These are phyloP conservation scores for Alviniconcha marisindica DNA, from an alignment of 1,140 invertebrate species.

Conservation along the genomic window DNA sequence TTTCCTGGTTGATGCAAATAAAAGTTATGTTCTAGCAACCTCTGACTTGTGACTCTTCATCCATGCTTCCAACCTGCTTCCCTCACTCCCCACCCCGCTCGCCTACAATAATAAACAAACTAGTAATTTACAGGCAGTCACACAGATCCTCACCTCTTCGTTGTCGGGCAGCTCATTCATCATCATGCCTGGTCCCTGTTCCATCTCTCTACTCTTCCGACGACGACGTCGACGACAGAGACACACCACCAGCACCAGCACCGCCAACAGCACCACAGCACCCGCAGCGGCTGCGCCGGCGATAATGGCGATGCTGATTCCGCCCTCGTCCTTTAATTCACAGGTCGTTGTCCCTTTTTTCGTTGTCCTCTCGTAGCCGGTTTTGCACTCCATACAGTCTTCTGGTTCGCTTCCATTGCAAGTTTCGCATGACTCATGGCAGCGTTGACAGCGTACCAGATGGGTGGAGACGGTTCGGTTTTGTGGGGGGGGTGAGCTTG, in stretches of 20 bases:
- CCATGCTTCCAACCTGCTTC: too few species aligned
- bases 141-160: neutral
- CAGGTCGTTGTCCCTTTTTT: neutral
- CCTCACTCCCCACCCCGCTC: too few species aligned
- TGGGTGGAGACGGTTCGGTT: neutral
- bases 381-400: neutral
- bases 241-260: constrained; percentile 11
- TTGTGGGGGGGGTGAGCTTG: neutral
- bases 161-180: neutral
- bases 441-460: neutral
- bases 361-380: neutral
- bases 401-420: neutral
- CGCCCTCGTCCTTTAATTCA: neutral
- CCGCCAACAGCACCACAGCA: neutral
- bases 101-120: neutral
- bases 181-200: neutral
- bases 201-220: neutral
- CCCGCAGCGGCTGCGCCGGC: neutral
- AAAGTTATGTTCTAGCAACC: too few species aligned
- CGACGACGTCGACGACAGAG: neutral
- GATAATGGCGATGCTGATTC: neutral
- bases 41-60: too few species aligned
- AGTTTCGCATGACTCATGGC: too few species aligned
- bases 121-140: neutral
- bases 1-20: too few species aligned